Evolutionary conservation across 2,888 invertebrate genomes (phyloP).

Genomic region (Lasioglossum malachurum): DNA sequence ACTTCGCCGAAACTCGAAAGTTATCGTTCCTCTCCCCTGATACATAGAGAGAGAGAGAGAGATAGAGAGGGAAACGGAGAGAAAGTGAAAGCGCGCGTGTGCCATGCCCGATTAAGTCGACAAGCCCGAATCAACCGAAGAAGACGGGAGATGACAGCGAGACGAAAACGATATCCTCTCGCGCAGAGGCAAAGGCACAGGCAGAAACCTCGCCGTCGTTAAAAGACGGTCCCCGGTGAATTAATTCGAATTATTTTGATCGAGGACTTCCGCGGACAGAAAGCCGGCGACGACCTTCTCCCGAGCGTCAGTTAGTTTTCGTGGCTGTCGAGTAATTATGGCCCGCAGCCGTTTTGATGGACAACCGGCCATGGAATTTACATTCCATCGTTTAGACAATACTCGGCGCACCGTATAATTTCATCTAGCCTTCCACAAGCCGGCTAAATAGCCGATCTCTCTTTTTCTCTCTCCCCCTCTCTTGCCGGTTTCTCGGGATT

Average conservation of each 20-base stretch:
- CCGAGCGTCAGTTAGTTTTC: conserved; percentile 38
- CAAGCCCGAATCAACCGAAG: neutral
- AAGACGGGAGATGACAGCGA: neutral
- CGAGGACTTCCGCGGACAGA: conserved; percentile 74
- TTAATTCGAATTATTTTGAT: conserved; percentile 80
- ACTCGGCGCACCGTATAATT: conserved; percentile 61
- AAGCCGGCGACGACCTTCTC: conserved; percentile 37
- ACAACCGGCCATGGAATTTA: conserved; percentile 71
- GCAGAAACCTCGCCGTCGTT: neutral
- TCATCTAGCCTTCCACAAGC: conserved; percentile 41
- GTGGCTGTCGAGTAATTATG: conserved; percentile 68
- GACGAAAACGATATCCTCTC: neutral
- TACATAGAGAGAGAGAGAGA: neutral
- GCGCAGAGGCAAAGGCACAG: neutral
- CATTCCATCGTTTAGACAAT: conserved; percentile 73
- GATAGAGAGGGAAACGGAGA: neutral
- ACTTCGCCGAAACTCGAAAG: conserved; percentile 34
- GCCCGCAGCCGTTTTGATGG: conserved; percentile 66
- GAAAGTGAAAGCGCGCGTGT: neutral
- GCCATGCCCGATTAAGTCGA: conserved; percentile 8
- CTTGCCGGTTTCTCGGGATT: conserved; percentile 53
- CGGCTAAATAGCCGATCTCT: conserved; percentile 1
- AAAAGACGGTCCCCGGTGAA: conserved; percentile 53
- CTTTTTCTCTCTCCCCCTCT: neutral
- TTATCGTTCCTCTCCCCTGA: conserved; percentile 28